Conservation (phyloP, 2,888 invertebrate genomes). For the Cantharis rufa region DNA sequence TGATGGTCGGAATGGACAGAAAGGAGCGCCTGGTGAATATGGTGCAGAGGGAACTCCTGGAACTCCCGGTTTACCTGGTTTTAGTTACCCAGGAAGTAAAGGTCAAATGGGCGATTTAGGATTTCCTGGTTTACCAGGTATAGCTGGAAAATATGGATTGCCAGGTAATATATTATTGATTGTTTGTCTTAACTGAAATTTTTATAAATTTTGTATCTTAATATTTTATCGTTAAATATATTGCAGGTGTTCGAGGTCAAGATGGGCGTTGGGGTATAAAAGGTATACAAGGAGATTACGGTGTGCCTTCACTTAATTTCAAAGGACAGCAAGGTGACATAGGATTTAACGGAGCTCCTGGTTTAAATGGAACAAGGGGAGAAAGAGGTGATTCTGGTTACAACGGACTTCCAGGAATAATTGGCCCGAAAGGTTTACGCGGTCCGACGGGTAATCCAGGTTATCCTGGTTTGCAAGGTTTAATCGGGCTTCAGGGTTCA, state of each 20-base stretch:
- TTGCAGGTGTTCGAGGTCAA: constrained; percentile 54
- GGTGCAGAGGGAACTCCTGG: constrained; percentile 73
- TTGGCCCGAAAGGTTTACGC: constrained; percentile 44
- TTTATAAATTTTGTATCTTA: neutral
- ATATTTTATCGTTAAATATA: neutral
- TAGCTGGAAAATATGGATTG: constrained; percentile 63
- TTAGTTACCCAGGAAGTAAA: constrained; percentile 62
- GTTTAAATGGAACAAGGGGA: constrained; percentile 60
- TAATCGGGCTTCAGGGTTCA: constrained; percentile 44
- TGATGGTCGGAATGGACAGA: constrained; percentile 71
- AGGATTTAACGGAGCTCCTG: constrained; percentile 62
- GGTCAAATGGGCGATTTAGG: constrained; percentile 57
- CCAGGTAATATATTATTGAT: constrained; percentile 41
- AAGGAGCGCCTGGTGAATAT: constrained; percentile 81
- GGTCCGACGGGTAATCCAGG: constrained; percentile 55
- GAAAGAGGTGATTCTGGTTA: constrained; percentile 60
- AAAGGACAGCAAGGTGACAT: constrained; percentile 60
- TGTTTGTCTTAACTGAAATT: neutral
- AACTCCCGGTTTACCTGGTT: constrained; percentile 65
- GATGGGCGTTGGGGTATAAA: constrained; percentile 63
- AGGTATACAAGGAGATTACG: constrained; percentile 67
- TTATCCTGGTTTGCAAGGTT: constrained; percentile 51
- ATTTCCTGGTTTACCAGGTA: constrained; percentile 63
- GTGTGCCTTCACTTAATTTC: constrained; percentile 59
- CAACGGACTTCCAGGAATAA: constrained; percentile 55